Conservation (phyloP, 2,797 vertebrate genomes). For the Octomys mimax region DNA sequence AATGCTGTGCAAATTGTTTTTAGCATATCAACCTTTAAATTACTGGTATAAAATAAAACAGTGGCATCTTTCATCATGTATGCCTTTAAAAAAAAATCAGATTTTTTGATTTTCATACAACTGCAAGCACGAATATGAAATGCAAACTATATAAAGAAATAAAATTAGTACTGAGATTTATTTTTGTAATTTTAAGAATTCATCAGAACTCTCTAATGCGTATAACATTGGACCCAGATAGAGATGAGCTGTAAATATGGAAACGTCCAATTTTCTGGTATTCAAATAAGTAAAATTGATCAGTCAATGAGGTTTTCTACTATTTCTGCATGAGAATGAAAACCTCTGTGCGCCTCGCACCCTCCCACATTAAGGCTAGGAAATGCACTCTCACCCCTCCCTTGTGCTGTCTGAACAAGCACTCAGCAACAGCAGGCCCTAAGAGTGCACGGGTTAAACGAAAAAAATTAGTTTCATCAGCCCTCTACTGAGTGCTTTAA, state of each 20-base stretch:
- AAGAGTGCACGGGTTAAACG: constrained; percentile 86
- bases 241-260: constrained; percentile 87
- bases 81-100: constrained; percentile 86
- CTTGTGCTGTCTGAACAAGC: constrained; percentile 88
- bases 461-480: constrained; percentile 83
- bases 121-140: constrained; percentile 93
- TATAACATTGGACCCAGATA: constrained; percentile 90
- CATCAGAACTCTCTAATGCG: constrained; percentile 86
- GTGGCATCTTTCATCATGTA: constrained; percentile 87
- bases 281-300: constrained; percentile 90
- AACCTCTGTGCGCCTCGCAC: constrained; percentile 88
- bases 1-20: constrained; percentile 96
- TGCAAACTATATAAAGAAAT: constrained; percentile 90
- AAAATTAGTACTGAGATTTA: constrained; percentile 86
- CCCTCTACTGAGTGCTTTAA: constrained; percentile 89
- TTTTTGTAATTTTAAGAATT: constrained; percentile 85
- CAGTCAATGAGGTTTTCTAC: constrained; percentile 90
- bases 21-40: constrained; percentile 90
- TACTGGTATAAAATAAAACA: constrained; percentile 90
- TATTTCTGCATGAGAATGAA: constrained; percentile 88
- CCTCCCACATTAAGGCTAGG: constrained; percentile 91
- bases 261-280: constrained; percentile 90
- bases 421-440: constrained; percentile 82
- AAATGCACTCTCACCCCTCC: constrained; percentile 88
- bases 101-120: constrained; percentile 89